phyloP scores from a whole-genome alignment of 2,888 invertebrate species.

The Sthenelais limicola region DNA sequence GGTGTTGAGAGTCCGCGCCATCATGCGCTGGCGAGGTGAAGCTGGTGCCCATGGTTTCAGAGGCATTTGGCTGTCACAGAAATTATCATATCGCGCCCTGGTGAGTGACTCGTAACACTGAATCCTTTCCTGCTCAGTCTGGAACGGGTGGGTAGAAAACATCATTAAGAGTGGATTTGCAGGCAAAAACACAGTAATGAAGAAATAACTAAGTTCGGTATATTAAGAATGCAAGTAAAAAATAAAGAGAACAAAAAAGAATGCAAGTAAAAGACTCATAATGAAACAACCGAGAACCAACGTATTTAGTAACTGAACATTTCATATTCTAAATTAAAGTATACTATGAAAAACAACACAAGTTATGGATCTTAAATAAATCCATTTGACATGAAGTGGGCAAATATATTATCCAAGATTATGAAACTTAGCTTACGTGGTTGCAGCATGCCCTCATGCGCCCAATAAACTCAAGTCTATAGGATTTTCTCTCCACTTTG shows the following conservation, averaged over 20 bases:
- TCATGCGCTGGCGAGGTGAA: neutral
- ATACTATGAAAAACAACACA: too few species aligned
- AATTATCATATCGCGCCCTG: constrained; percentile 12
- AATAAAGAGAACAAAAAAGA: neutral
- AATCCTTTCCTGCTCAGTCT: neutral
- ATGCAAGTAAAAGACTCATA: neutral
- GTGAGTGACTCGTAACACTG: constrained; percentile 11
- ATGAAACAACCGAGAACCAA: too few species aligned
- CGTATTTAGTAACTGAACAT: too few species aligned
- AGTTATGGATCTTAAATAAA: too few species aligned
- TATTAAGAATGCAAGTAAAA: neutral
- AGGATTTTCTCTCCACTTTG: neutral
- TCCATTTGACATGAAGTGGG: neutral
- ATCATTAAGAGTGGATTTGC: neutral
- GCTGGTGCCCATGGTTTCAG: constrained; percentile 26
- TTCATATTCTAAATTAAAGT: too few species aligned
- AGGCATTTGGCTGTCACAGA: constrained; percentile 30
- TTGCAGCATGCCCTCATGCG: constrained; percentile 17
- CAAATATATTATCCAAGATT: neutral
- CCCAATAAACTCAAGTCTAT: constrained; percentile 14
- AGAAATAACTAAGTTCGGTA: neutral
- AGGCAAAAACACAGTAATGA: neutral
- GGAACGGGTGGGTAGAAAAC: neutral
- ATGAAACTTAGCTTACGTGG: neutral
- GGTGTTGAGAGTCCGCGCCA: neutral